A percentile compares a stretch with the other conserved stretches of the same genome.
These are phyloP conservation scores for Asarcornis scutulata DNA, from an alignment of 2,113 vertebrate species.

Conservation along the genomic window DNA sequence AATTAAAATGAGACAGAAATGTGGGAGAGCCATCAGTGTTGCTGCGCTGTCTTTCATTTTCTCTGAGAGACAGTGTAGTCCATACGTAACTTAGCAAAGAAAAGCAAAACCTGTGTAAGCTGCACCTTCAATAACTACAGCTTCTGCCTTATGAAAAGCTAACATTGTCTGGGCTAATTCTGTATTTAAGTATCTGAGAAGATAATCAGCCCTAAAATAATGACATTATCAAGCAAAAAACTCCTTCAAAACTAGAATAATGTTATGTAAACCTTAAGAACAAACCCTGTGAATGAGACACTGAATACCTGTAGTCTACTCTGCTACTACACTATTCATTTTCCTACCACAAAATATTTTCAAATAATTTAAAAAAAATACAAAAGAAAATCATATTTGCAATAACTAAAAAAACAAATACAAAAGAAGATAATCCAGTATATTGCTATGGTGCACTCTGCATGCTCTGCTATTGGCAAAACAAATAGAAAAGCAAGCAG, in stretches of 20 bases:
- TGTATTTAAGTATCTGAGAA: neutral
- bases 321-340: neutral
- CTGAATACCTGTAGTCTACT: neutral
- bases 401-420: neutral
- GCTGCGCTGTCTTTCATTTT: neutral
- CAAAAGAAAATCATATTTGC: neutral
- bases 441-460: neutral
- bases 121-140: neutral
- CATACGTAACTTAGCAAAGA: neutral
- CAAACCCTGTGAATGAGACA: neutral
- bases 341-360: neutral
- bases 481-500: neutral
- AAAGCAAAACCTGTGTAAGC: neutral
- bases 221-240: neutral
- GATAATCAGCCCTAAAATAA: neutral
- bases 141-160: neutral
- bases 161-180: neutral
- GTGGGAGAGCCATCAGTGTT: neutral
- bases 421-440: neutral
- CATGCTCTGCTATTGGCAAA: neutral
- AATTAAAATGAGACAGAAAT: neutral
- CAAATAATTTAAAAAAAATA: neutral
- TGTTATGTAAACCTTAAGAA: neutral
- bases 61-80: neutral
- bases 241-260: neutral